phyloP scores from a whole-genome alignment of 2,113 vertebrate species.

The Acanthochromis polyacanthus region DNA sequence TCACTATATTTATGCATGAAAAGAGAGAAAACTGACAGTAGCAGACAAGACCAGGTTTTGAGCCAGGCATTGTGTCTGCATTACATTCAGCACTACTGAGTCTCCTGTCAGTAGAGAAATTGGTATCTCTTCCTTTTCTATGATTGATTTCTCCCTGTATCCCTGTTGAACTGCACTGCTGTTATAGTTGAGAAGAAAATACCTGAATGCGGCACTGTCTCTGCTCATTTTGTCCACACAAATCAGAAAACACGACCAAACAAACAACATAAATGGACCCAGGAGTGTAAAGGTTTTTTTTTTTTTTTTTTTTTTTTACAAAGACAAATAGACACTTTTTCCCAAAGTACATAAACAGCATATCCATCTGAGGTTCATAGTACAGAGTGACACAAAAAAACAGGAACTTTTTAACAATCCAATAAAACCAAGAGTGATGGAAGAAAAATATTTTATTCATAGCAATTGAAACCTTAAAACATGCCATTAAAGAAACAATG shows the following conservation, averaged over 20 bases:
- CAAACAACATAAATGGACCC: conserved; percentile 25
- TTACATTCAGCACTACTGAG: conserved; percentile 16
- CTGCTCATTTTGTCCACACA: conserved; percentile 11
- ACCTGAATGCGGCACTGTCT: conserved; percentile 7
- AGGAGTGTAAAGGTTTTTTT: neutral
- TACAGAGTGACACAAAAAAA: no score
- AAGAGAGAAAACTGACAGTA: neutral
- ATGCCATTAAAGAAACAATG: no score
- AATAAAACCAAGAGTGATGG: no score
- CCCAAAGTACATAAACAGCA: no score
- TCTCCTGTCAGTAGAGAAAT: conserved; percentile 12
- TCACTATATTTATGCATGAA: neutral
- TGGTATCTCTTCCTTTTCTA: conserved; percentile 23
- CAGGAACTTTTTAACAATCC: no score
- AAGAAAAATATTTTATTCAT: no score
- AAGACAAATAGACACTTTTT: no score
- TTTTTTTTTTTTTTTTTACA: no score
- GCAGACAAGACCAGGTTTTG: neutral
- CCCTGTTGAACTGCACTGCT: conserved; percentile 6
- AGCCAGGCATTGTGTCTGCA: conserved; percentile 8
- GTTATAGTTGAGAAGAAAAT: conserved; percentile 14
- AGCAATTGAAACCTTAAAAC: no score
- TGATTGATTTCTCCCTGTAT: conserved; percentile 43
- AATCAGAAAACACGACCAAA: conserved; percentile 15
- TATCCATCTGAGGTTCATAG: no score